Conservation (phyloP, 1,140 invertebrate genomes). For the Battus philenor region DNA sequence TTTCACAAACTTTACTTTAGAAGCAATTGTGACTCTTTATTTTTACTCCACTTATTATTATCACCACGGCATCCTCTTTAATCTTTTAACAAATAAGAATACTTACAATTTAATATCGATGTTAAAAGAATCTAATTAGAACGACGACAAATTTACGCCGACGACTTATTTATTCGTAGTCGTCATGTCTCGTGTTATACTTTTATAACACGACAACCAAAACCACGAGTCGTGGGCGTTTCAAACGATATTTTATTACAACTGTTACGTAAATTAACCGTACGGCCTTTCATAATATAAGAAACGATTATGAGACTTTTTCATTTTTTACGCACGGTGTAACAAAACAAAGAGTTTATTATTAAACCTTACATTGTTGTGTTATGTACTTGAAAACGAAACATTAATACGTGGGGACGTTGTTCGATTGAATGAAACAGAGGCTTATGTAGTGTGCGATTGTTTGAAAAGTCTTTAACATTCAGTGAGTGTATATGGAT, state of each 20-base stretch:
- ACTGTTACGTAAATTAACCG: constrained; percentile 11
- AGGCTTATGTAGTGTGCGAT: constrained; percentile 2
- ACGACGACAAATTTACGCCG: constrained; percentile 13
- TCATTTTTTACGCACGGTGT: constrained; percentile 2
- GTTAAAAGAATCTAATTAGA: constrained; percentile 9
- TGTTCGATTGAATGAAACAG: constrained; percentile 4
- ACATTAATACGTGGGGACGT: background rate
- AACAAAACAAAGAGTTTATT: constrained; percentile 16
- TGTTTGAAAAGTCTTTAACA: constrained; percentile 3
- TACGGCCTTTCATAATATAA: constrained; percentile 15
- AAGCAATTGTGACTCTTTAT: too few species aligned
- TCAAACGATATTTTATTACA: constrained; percentile 5
- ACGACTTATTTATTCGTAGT: constrained; percentile 12
- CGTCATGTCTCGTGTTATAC: constrained; percentile 7
- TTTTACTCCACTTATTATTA: too few species aligned
- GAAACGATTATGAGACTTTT: constrained; percentile 13
- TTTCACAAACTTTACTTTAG: too few species aligned
- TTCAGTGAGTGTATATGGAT: background rate
- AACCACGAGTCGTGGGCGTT: constrained; percentile 11
- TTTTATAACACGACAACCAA: constrained; percentile 13
- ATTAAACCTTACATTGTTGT: constrained; percentile 9
- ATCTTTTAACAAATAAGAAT: constrained; percentile 1
- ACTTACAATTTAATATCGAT: constrained; percentile 3
- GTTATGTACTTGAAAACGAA: background rate
- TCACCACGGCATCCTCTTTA: too few species aligned